Evolutionary conservation across 2,113 vertebrate species (phyloP).

Genomic region (Penelope pileata): DNA sequence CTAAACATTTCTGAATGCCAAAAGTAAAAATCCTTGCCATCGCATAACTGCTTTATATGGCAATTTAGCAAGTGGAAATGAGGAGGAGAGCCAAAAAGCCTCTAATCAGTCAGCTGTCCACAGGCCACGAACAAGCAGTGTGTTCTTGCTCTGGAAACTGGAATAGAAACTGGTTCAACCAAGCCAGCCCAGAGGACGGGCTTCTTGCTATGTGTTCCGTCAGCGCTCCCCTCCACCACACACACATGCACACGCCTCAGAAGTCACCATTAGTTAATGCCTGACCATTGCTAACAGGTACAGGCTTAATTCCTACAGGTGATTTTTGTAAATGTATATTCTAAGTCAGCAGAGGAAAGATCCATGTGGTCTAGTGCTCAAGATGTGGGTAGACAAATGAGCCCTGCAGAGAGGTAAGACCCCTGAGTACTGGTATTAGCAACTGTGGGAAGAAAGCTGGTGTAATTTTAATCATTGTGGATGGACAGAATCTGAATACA

Average conservation of each 20-base stretch:
- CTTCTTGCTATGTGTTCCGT: neutral
- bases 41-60: neutral
- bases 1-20: neutral
- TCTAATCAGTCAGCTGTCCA: neutral
- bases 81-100: neutral
- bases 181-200: neutral
- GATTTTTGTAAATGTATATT: neutral
- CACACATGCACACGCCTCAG: rapidly evolving
- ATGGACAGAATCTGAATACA: neutral
- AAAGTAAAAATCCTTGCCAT: conserved; percentile 5
- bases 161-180: neutral
- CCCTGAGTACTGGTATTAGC: neutral
- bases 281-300: neutral
- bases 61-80: conserved; percentile 17
- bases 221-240: neutral
- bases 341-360: neutral
- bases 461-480: neutral
- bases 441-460: neutral
- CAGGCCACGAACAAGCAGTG: neutral
- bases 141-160: neutral
- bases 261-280: neutral
- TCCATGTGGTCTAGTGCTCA: neutral
- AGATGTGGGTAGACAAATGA: neutral
- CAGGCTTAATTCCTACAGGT: neutral
- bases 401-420: neutral